phyloP scores from a whole-genome alignment of 1,140 invertebrate species.

The Orius laevigatus region DNA sequence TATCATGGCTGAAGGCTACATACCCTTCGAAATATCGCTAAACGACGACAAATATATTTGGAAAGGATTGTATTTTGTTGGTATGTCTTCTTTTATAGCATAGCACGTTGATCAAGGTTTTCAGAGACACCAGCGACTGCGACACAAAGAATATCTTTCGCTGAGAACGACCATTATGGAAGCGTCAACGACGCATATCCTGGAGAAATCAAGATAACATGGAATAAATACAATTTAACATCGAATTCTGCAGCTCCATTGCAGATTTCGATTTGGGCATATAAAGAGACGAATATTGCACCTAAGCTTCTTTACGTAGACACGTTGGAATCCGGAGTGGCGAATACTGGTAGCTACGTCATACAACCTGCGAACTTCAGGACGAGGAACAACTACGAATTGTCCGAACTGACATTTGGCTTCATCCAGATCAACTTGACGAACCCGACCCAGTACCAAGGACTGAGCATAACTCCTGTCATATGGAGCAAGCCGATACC shows the following conservation, averaged over 20 bases:
- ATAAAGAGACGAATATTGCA: conserved; percentile 61
- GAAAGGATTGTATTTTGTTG: conserved; percentile 82
- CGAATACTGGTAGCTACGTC: conserved; percentile 46
- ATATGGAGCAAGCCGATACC: conserved; percentile 85
- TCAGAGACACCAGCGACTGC: conserved; percentile 72
- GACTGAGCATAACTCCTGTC: conserved; percentile 52
- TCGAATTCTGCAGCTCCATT: conserved; percentile 54
- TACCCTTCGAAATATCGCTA: conserved; percentile 72
- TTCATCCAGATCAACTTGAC: conserved; percentile 77
- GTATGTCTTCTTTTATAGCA: conserved; percentile 33
- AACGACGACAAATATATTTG: conserved; percentile 71
- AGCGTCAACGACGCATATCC: conserved; percentile 54
- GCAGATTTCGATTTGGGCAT: conserved; percentile 70
- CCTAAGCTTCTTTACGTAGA: conserved; percentile 47
- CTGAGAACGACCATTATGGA: conserved; percentile 30
- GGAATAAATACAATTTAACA: conserved; percentile 73
- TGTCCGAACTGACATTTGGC: conserved; percentile 62
- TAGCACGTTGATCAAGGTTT: conserved; percentile 16
- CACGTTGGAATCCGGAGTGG: conserved; percentile 32
- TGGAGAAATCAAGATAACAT: conserved; percentile 53
- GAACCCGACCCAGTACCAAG: conserved; percentile 49
- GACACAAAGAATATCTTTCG: conserved; percentile 67
- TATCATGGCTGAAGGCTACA: conserved; percentile 79
- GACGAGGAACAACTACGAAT: conserved; percentile 45
- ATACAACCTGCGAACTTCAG: conserved; percentile 51